Base-by-base conservation (phyloP, 23 tunicate species). In the Halocynthia roretzi region DNA sequence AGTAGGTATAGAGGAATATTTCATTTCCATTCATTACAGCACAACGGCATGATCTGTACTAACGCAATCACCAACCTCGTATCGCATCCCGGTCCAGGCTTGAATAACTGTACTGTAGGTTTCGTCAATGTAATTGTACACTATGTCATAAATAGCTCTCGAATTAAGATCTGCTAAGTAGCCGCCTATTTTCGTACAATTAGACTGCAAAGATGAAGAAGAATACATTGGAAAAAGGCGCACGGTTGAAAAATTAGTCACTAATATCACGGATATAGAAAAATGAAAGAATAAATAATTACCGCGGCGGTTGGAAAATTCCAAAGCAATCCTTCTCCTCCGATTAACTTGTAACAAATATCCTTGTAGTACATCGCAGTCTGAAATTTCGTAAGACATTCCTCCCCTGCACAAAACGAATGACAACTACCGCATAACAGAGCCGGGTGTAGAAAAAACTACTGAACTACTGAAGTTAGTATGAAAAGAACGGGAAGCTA, bases 1-100 rank as follows among this genome's bases (percentile, higher is more conserved):
- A 31, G 44, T 31, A 31, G 44, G 44, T 31, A 31, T 31, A 31
- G 4, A 31, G 2, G 44, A 31, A 31, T 31, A 31, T 31, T 31
- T 31, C 44, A 31, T 31, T 31, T 31, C 44, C 44, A 31, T 31
- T 31, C 44, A 31, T 31, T 31, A 31, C 44, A 31, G 44, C 44
- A 31, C 44, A 31, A 31, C 44, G 44, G 44, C 44, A 31, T 31
- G 44, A 31, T 31, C 44, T 31, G 44, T 31, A 31, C 44, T 31
- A 31, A 31, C 44, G 44, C 44, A 31, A 31, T 31, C 4, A 31
- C 44, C 52, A 54, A 74, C 78, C 78, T 74, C 78, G 22, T 74
- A 74, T 74, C 78, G 55, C 78, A 74, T 74, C 15, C 78, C 78
- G 11, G 62, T 74, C 78, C 78, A 74, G 9, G 78, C 78, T 53